phyloP scores from a whole-genome alignment of 2,797 vertebrate species.

The Centroberyx gerrardi region DNA sequence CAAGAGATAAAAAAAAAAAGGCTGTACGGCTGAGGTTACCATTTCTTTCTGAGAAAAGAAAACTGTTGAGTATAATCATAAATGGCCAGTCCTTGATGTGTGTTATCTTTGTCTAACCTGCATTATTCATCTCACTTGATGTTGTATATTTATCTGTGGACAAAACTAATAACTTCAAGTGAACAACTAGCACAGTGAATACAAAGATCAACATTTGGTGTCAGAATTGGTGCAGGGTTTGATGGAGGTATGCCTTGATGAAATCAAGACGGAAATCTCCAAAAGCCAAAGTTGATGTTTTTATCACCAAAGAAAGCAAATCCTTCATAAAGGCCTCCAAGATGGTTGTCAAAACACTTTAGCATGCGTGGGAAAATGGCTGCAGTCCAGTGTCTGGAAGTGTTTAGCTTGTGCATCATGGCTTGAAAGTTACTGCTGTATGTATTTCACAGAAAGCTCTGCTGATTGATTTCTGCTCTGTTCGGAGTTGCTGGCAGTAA shows the following conservation, averaged over 20 bases:
- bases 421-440: conserved; percentile 86
- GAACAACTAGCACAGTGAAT: conserved; percentile 29
- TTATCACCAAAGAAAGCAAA: conserved; percentile 76
- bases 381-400: conserved; percentile 90
- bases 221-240: conserved; percentile 26
- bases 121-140: conserved; percentile 17
- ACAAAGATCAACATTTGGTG: conserved; percentile 30
- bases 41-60: conserved; percentile 31
- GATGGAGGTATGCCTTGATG: conserved; percentile 39
- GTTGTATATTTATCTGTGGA: conserved; percentile 50
- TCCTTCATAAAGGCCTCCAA: conserved; percentile 86
- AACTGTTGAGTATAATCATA: conserved; percentile 16
- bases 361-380: conserved; percentile 94
- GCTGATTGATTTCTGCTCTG: conserved; percentile 88
- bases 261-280: conserved; percentile 72
- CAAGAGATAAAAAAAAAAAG: conserved; percentile 13
- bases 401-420: conserved; percentile 87
- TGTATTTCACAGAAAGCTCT: conserved; percentile 87
- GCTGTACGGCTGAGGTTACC: background rate
- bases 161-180: conserved; percentile 25
- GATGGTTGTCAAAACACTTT: conserved; percentile 91
- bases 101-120: conserved; percentile 32
- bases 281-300: conserved; percentile 73
- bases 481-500: conserved; percentile 63
- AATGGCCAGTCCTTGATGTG: conserved; percentile 23